Evolutionary conservation across 2,797 vertebrate genomes (phyloP).

Genomic region (Syndactyla subalaris): DNA sequence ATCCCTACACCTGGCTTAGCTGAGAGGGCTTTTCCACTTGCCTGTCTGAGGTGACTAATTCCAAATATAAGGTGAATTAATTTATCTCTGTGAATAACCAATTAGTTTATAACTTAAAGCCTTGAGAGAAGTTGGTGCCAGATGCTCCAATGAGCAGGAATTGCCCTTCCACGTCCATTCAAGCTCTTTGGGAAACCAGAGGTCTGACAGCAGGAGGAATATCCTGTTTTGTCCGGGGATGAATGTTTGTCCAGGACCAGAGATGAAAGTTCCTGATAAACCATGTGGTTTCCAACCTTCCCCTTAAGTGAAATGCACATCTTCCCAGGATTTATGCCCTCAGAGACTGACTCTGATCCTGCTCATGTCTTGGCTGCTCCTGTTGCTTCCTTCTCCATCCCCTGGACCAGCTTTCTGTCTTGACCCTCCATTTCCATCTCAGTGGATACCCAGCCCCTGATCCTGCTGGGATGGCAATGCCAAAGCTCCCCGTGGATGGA

Average conservation of each 20-base stretch:
- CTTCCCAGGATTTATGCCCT: not conserved
- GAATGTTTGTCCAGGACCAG: not conserved
- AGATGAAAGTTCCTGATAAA: not conserved
- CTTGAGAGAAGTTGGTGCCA: not conserved
- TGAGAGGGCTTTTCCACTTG: not conserved
- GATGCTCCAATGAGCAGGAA: not conserved
- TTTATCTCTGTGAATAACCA: not conserved
- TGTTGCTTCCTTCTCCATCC: not conserved
- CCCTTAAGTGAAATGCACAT: not conserved
- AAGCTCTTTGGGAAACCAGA: not conserved
- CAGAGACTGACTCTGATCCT: not conserved
- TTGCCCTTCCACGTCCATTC: accelerated
- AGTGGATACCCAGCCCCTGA: not conserved
- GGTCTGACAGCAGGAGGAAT: not conserved
- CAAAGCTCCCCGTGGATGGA: not conserved
- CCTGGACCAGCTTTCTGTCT: not conserved
- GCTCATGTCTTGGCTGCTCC: not conserved
- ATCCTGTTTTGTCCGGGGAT: not conserved
- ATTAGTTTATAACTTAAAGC: not conserved
- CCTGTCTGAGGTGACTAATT: not conserved
- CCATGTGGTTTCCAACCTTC: accelerated
- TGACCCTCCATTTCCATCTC: not conserved
- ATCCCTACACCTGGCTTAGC: not conserved
- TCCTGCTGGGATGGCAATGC: not conserved
- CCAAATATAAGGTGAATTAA: not conserved